Evolutionary conservation across 2,797 vertebrate genomes (phyloP), one percentile per base, ranked within the genome.

Genomic region (Esox masquinongy): DNA sequence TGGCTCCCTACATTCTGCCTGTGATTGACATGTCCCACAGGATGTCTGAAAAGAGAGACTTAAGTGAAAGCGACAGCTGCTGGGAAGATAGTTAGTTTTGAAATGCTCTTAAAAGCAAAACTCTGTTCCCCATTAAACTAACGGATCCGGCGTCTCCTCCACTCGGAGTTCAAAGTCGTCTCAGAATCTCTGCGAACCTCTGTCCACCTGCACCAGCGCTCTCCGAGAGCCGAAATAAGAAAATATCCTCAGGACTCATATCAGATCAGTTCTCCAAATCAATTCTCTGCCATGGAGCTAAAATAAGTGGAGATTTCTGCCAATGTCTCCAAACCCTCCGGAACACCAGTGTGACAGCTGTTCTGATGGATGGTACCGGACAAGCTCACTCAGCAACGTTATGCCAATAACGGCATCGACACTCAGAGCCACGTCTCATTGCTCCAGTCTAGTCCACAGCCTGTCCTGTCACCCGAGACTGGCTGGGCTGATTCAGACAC

Each of bases 11-110:
- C 16, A 66, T 64, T 63, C 51, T 31, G 50, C 56, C 26, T 53
- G 53, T 78, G 77, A 82, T 66, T 68, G 74, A 71, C 74, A 16
- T 47, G 47, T 82, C 80, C 64, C 70, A 7, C 19, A 39, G 70
- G 75, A 68, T 17, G 61, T 71, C 74, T 51, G 64, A 24, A n/a
- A 17, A 26, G 72, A 72, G 53, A 70, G 43, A 5, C 61, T 22
- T 26, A 11, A 68, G 70, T 67, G 64, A 14, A 50, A 43, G 74
- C 34, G 71, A 78, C 73, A 74, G 68, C 59, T 68, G 39, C 77
- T 26, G 64, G 26, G 24, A 26, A 72, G 12, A 66, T 68, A n/a
- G 26, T 36, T 49, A 19, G 43, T 17, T 43, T 59, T 73, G 26
- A 49, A 75, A 70, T 24, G 22, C 26, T 61, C 64, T 53, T 24